Conservation (phyloP, 2,797 vertebrate species). For the Cottoperca gobio region DNA sequence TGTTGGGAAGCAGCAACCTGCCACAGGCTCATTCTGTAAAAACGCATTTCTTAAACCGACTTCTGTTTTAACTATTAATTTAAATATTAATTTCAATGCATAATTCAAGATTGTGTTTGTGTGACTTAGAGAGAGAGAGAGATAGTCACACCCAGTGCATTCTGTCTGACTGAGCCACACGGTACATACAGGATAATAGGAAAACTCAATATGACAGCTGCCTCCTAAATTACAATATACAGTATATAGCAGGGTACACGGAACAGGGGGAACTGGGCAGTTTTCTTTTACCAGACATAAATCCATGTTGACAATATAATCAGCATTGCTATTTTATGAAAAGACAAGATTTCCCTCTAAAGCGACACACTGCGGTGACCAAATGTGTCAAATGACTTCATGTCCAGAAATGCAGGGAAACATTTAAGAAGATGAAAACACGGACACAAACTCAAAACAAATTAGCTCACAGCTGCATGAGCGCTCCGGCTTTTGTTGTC, state of each 20-base stretch:
- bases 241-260: conserved; percentile 24
- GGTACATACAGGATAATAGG: conserved; percentile 42
- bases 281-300: conserved; percentile 34
- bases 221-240: conserved; percentile 63
- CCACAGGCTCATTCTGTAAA: neutral
- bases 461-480: conserved; percentile 42
- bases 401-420: conserved; percentile 40
- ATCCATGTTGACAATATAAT: conserved; percentile 68
- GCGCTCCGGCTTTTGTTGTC: conserved; percentile 22
- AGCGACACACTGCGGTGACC: conserved; percentile 38
- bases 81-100: conserved; percentile 40
- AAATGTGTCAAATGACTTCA: conserved; percentile 52
- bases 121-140: neutral
- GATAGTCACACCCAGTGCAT: conserved; percentile 10
- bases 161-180: conserved; percentile 27
- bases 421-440: conserved; percentile 54
- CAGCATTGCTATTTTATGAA: conserved; percentile 55
- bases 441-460: conserved; percentile 42
- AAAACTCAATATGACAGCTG: conserved; percentile 76
- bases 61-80: conserved; percentile 22
- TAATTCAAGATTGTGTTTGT: conserved; percentile 19
- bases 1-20: neutral
- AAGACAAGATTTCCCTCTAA: conserved; percentile 48
- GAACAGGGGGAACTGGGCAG: conserved; percentile 43
- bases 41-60: neutral